phyloP scores from a whole-genome alignment of 2,113 vertebrate species.

The Prolemur simus region DNA sequence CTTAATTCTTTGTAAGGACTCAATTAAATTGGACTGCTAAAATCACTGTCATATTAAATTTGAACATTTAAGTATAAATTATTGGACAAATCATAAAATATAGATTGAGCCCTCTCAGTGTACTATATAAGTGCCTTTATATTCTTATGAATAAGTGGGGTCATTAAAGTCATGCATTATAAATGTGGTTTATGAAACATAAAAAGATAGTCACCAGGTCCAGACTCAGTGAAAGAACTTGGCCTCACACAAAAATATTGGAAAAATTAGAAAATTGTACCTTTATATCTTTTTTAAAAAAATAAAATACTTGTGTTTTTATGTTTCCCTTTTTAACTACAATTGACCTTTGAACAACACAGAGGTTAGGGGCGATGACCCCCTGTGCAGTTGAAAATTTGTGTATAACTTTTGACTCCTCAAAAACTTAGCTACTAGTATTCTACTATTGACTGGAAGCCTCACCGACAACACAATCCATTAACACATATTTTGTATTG shows the following conservation, averaged over 20 bases:
- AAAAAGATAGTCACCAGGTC: neutral
- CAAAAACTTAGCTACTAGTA: neutral
- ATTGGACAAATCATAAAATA: neutral
- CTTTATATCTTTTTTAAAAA: neutral
- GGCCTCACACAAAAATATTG: neutral
- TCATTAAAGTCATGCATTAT: neutral
- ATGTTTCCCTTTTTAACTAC: neutral
- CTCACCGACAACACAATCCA: neutral
- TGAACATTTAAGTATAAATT: neutral
- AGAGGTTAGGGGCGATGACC: neutral
- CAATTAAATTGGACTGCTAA: conserved; percentile 1
- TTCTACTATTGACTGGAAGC: neutral
- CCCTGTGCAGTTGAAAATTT: neutral
- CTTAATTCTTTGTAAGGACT: neutral
- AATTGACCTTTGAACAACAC: neutral
- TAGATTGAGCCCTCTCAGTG: neutral
- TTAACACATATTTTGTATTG: neutral
- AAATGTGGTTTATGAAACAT: neutral
- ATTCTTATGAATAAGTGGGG: neutral
- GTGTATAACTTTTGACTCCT: neutral
- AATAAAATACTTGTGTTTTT: neutral
- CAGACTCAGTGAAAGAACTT: neutral
- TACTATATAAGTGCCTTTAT: neutral
- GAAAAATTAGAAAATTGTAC: neutral
- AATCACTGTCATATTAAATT: neutral